Percentiles rank a stretch among this genome's conserved stretches.
phyloP scores from a whole-genome alignment of 2,888 invertebrate genomes.

The Ethmia dodecea region DNA sequence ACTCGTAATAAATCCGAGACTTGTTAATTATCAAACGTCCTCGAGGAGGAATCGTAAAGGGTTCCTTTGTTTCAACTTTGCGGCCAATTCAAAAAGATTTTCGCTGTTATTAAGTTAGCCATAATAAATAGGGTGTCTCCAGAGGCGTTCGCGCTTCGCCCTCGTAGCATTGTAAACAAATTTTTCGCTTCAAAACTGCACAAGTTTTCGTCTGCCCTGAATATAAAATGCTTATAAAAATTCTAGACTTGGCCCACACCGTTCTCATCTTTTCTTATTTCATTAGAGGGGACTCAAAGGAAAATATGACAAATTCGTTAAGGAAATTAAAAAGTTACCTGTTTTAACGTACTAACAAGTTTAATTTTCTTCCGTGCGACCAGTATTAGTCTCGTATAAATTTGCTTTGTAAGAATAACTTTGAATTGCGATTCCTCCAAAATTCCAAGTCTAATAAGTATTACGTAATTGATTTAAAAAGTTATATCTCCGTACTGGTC shows the following conservation, averaged over 20 bases:
- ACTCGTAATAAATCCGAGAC: conserved; percentile 63
- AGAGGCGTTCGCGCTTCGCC: conserved; percentile 23
- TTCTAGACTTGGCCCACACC: conserved; percentile 37
- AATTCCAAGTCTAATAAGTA: too few relatives aligned
- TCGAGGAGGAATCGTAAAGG: conserved; percentile 46
- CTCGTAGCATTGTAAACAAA: conserved; percentile 37
- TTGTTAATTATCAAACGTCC: conserved; percentile 60
- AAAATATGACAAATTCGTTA: conserved; percentile 66
- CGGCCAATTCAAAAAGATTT: conserved; percentile 49
- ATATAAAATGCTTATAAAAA: conserved; percentile 54
- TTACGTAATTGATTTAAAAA: too few relatives aligned
- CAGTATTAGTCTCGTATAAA: too few relatives aligned
- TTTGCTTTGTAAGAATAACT: too few relatives aligned
- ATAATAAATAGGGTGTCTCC: conserved; percentile 38
- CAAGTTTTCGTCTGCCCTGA: conserved; percentile 32
- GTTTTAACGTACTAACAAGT: conserved; percentile 60
- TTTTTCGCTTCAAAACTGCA: conserved; percentile 31
- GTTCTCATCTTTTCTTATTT: conserved; percentile 46
- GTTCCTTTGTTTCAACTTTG: conserved; percentile 47
- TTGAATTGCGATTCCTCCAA: too few relatives aligned
- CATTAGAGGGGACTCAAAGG: conserved; percentile 54
- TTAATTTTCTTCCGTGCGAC: conserved; percentile 53
- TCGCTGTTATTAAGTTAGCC: conserved; percentile 43
- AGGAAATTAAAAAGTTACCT: conserved; percentile 69
- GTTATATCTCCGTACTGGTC: too few relatives aligned